Evolutionary conservation across 2,888 invertebrate genomes (phyloP), one percentile per base, ranked within the genome.

Genomic region (Drosophila borborema): DNA sequence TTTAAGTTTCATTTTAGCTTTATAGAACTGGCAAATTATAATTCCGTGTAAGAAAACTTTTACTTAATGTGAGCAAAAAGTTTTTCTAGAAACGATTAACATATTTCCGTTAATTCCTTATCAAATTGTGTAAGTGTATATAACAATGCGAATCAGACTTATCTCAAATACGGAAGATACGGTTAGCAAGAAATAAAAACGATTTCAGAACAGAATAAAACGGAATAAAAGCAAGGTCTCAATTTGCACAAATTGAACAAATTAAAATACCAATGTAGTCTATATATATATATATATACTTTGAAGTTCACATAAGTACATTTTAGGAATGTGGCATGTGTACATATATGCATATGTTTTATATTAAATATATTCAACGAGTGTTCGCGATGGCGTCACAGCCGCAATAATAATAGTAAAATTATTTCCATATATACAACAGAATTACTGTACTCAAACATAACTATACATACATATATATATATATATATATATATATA

Each of bases 321-420:
- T 31, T 49, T 16, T 16, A 55, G 36, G 38, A 48, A 48, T 54
- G 38, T 59, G 36, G 23, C 34, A 18, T 48, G 9, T 40, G 40
- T 28, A n/a, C n/a, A n/a, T 2, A 40, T 31, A 7, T 31, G 18
- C 38, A 60, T 60, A 34, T 49, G 48, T 6, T 48, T 31, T 36
- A 46, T 38, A 59, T 48, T 43, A 43, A 49, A 62, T 65, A 54
- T 54, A 62, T 56, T 56, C 61, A 38, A 59, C 63, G 73, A 60
- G 49, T 72, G 49, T 34, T 45, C 41, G 18, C 40, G 41, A 68
- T 75, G 74, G 56, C 75, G 75, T 74, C 75, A 75, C 75, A 75
- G 36, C 34, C 16, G 46, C 43, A 56, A 63, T 61, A 64, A 72
- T 67, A 73, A 66, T 74, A 75, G 62, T 65, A 48, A 64, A 70